phyloP scores from a whole-genome alignment of 2,888 invertebrate species.

The Drosophila pseudotalamancana region DNA sequence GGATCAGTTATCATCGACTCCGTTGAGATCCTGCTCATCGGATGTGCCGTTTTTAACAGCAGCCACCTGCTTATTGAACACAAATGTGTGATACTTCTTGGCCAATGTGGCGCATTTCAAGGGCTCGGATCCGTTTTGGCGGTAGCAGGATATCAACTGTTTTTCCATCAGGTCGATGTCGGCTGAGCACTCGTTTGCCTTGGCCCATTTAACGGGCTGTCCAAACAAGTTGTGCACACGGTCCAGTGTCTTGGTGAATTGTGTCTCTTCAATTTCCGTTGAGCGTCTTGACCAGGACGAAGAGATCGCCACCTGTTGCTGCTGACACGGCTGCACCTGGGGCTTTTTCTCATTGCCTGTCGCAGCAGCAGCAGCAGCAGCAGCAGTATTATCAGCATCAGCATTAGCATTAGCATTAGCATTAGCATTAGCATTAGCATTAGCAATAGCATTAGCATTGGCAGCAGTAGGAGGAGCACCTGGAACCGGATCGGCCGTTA shows the following conservation, averaged over 20 bases:
- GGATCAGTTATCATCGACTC: slow-evolving; percentile 6
- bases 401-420: too few species aligned
- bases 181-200: slow-evolving; percentile 31
- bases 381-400: too few species aligned
- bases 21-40: slow-evolving; percentile 13
- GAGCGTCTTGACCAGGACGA: slow-evolving; percentile 42
- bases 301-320: slow-evolving; percentile 4
- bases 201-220: slow-evolving; percentile 45
- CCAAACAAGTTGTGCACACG: slow-evolving; percentile 56
- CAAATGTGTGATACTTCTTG: slow-evolving; percentile 54
- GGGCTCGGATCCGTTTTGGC: slow-evolving; percentile 43
- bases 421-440: too few species aligned
- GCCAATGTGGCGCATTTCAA: slow-evolving; percentile 57
- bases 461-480: too few species aligned
- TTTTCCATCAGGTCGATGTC: slow-evolving; percentile 56
- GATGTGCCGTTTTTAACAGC: slow-evolving; percentile 19
- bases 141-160: slow-evolving; percentile 52
- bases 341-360: not conserved
- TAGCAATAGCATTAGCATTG: too few species aligned
- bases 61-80: slow-evolving; percentile 53
- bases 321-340: slow-evolving; percentile 1
- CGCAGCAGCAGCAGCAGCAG: not conserved
- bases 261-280: slow-evolving; percentile 53
- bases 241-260: slow-evolving; percentile 53
- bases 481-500: too few species aligned